A percentile compares a stretch with the other conserved stretches of the same genome.
Evolutionary conservation across 2,888 invertebrate genomes (phyloP).

Genomic region (Drosophila conformis): DNA sequence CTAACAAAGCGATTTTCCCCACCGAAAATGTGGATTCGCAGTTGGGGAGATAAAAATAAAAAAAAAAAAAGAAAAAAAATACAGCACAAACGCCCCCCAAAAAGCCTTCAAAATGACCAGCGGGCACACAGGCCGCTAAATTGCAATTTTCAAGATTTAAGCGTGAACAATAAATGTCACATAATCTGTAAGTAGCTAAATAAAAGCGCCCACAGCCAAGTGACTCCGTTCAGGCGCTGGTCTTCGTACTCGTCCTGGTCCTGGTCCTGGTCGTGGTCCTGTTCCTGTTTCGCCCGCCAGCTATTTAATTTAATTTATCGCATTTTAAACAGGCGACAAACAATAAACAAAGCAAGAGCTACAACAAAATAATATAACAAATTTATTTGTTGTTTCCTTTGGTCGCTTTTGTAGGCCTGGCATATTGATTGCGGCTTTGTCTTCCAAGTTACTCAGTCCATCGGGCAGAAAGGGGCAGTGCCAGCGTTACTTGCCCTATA

Average conservation of each 20-base stretch:
- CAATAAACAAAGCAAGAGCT: constrained; percentile 49
- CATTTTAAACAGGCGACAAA: constrained; percentile 77
- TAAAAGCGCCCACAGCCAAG: constrained; percentile 66
- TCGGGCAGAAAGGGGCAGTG: neutral
- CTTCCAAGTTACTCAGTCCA: constrained; percentile 22
- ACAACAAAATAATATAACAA: constrained; percentile 64
- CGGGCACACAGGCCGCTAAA: constrained; percentile 69
- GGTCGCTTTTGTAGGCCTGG: constrained; percentile 28
- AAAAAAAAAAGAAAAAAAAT: neutral
- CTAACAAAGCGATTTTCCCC: constrained; percentile 15
- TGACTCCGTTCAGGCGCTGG: constrained; percentile 6
- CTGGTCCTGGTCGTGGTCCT: neutral
- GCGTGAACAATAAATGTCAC: constrained; percentile 85
- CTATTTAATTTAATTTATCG: constrained; percentile 80
- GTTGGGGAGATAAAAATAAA: neutral
- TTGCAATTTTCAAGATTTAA: constrained; percentile 82
- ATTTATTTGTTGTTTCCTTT: constrained; percentile 67
- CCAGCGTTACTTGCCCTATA: constrained; percentile 21
- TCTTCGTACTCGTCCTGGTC: neutral
- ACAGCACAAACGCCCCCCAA: neutral
- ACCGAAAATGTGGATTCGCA: constrained; percentile 23
- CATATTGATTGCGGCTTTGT: constrained; percentile 75
- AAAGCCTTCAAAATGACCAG: constrained; percentile 43
- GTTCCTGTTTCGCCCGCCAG: constrained; percentile 19
- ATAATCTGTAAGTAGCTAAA: constrained; percentile 84